These are phyloP conservation scores for Etia nguti DNA, from an alignment of 2,113 vertebrate genomes.

Conservation along the genomic window DNA sequence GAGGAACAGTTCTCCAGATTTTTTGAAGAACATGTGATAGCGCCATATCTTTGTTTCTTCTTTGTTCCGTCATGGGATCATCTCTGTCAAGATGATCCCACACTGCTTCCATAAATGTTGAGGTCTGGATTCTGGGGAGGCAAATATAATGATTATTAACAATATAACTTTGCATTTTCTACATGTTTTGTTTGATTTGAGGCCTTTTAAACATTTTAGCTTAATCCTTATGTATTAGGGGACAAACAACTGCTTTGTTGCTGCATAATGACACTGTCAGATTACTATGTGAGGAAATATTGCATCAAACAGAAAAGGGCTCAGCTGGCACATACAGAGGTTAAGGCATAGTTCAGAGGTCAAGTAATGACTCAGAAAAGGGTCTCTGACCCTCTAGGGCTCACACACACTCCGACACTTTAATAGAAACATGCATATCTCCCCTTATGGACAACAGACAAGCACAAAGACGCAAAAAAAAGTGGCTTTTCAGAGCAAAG, in stretches of 20 bases:
- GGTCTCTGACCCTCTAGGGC: not conserved
- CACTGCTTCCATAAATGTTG: not conserved
- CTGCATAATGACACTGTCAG: not conserved
- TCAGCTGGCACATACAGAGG: slow-evolving; percentile 45
- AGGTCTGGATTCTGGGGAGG: not conserved
- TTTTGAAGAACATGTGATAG: not conserved
- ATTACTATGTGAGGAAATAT: not conserved
- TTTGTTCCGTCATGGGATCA: not conserved
- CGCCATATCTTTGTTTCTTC: not conserved
- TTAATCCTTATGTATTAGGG: not conserved
- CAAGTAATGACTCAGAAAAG: slow-evolving; percentile 41
- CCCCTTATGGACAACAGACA: not conserved
- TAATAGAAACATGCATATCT: not conserved
- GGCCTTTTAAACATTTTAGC: not conserved
- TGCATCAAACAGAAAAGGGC: not conserved
- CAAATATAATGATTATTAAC: not conserved
- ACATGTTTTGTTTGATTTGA: not conserved
- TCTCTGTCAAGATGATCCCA: not conserved
- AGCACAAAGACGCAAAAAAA: not conserved
- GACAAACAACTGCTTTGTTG: not conserved
- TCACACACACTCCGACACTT: not conserved
- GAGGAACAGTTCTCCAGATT: not conserved
- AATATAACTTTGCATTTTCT: not conserved
- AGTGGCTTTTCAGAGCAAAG: not conserved
- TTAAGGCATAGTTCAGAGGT: slow-evolving; percentile 39